Percentiles rank a stretch among this genome's conserved stretches.
Evolutionary conservation across 2,888 invertebrate species (phyloP).

Genomic region (Cancer borealis): DNA sequence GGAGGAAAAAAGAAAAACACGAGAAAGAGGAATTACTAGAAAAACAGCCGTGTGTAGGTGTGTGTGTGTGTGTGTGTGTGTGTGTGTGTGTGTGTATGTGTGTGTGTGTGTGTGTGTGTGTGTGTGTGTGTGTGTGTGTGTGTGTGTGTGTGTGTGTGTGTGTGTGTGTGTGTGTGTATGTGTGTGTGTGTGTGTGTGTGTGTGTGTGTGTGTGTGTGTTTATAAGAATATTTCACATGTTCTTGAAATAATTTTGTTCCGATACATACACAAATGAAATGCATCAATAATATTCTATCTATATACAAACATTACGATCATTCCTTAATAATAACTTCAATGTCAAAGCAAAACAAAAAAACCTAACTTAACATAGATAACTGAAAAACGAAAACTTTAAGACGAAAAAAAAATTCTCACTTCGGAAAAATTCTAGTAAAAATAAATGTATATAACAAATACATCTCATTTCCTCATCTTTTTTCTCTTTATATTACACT

Average conservation of each 20-base stretch:
- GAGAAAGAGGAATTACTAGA: not conserved
- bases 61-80: not conserved
- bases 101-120: not conserved
- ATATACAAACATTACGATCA: too few species aligned
- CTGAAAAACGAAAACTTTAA: too few species aligned
- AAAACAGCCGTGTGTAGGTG: not conserved
- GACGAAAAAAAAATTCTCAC: not conserved
- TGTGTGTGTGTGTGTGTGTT: too few species aligned
- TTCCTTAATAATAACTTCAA: too few species aligned
- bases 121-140: not conserved
- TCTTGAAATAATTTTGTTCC: too few species aligned
- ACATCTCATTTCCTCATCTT: not conserved
- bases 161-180: not conserved
- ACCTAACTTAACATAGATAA: too few species aligned
- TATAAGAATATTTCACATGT: too few species aligned
- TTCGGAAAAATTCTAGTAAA: not conserved
- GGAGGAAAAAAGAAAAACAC: not conserved
- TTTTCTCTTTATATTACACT: not conserved
- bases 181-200: too few species aligned
- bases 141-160: constrained; percentile 8
- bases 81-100: constrained; percentile 1
- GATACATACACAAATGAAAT: too few species aligned
- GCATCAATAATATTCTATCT: too few species aligned
- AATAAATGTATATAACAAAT: not conserved
- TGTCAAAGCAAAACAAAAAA: too few species aligned